These are phyloP conservation scores for Drosophila tsacasi DNA, from an alignment of 1,140 invertebrate species.

Conservation along the genomic window DNA sequence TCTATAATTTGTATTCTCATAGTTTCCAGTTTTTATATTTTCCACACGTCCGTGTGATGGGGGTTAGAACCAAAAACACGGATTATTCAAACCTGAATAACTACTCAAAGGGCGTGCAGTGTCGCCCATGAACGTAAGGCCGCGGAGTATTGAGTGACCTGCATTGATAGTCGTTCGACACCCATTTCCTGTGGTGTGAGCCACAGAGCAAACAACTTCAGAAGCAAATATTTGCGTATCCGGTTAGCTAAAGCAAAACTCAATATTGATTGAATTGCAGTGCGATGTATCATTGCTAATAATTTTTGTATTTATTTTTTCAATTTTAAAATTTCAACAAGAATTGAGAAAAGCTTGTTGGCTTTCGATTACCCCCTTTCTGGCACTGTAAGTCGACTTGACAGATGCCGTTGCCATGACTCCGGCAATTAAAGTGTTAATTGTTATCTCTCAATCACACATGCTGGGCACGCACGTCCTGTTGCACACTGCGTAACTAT, in stretches of 20 bases:
- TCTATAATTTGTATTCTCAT: slow-evolving; percentile 5
- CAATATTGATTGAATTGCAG: background rate
- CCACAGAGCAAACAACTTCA: slow-evolving; percentile 22
- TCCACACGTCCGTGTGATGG: slow-evolving; percentile 35
- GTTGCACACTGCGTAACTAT: slow-evolving; percentile 42
- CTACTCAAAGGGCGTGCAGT: slow-evolving; percentile 27
- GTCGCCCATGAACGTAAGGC: slow-evolving; percentile 26
- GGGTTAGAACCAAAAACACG: slow-evolving; percentile 41
- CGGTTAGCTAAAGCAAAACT: slow-evolving; percentile 11
- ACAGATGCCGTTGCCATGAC: slow-evolving; percentile 26
- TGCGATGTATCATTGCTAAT: background rate
- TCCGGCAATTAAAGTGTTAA: slow-evolving; percentile 31
- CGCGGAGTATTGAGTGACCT: slow-evolving; percentile 21
- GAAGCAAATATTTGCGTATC: slow-evolving; percentile 29
- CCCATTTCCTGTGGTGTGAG: slow-evolving; percentile 26
- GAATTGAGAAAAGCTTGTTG: background rate
- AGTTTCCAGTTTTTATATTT: slow-evolving; percentile 30
- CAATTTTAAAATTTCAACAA: background rate
- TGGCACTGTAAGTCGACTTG: slow-evolving; percentile 4
- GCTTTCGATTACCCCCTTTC: background rate
- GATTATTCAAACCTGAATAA: slow-evolving; percentile 32
- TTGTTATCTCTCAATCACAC: slow-evolving; percentile 23
- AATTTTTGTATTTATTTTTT: too few relatives aligned
- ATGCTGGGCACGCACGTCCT: slow-evolving; percentile 55
- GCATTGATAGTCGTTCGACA: slow-evolving; percentile 18